A percentile compares a stretch with the other conserved stretches of the same genome.
Conservation (phyloP, 2,113 vertebrate species). For the Desmodus rotundus region DNA sequence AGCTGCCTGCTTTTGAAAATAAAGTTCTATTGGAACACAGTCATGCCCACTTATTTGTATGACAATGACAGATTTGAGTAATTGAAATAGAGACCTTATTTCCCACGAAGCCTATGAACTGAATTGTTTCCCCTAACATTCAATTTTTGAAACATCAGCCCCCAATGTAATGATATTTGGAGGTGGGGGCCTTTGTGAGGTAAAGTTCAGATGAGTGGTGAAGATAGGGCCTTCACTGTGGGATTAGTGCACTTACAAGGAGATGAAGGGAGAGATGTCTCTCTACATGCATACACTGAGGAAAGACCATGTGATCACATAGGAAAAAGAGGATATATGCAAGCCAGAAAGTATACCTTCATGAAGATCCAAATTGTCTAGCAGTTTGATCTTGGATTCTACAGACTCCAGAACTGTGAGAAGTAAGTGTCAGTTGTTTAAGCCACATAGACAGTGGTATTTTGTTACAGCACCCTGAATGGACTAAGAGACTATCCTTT, state of each 20-base stretch:
- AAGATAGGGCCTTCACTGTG: neutral
- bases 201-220: neutral
- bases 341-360: too few relatives aligned
- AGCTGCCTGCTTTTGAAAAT: neutral
- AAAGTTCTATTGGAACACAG: neutral
- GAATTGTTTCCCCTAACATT: neutral
- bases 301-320: neutral
- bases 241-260: neutral
- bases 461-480: neutral
- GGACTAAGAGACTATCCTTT: neutral
- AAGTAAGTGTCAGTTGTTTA: neutral
- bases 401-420: neutral
- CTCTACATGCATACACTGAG: too few relatives aligned
- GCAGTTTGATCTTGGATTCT: neutral
- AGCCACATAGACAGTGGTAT: neutral
- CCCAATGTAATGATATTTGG: neutral
- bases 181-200: neutral
- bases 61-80: neutral
- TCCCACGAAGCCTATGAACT: neutral
- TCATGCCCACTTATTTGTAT: neutral
- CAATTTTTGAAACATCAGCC: neutral
- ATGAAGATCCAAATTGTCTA: neutral
- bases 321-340: neutral
- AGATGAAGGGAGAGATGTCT: neutral
- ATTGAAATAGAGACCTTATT: neutral